phyloP scores from a whole-genome alignment of 2,113 vertebrate genomes.

The Ophthalmolycus amberensis region DNA sequence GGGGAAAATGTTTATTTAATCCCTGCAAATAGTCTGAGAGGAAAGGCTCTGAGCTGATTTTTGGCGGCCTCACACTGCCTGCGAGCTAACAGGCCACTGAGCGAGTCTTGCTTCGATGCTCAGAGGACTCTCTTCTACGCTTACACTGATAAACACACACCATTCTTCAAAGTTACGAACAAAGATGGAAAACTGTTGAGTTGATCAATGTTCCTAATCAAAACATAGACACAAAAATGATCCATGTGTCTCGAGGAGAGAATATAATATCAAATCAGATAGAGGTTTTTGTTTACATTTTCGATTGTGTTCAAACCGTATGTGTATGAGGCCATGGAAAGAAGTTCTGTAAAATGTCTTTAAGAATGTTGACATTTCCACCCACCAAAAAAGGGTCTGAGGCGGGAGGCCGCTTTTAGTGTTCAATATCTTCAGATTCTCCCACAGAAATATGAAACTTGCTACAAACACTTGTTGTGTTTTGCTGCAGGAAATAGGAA shows the following conservation, averaged over 20 bases:
- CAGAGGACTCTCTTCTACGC: not conserved
- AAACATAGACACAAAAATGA: not conserved
- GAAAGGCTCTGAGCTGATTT: conserved; percentile 3
- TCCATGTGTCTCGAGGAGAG: not conserved
- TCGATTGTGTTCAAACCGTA: not conserved
- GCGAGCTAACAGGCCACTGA: not conserved
- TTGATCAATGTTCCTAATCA: not conserved
- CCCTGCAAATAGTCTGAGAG: conserved; percentile 21
- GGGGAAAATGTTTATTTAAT: conserved; percentile 57
- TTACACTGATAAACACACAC: not conserved
- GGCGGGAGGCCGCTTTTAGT: not conserved
- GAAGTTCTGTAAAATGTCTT: conserved; percentile 1
- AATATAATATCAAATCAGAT: not conserved
- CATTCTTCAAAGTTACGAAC: too few species aligned
- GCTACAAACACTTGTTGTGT: not conserved
- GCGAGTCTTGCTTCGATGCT: not conserved
- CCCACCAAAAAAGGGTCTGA: not conserved
- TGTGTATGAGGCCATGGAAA: not conserved
- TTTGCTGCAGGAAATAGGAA: not conserved
- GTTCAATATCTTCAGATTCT: not conserved
- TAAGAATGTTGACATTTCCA: too few species aligned
- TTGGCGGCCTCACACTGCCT: not conserved
- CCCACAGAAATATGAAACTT: not conserved
- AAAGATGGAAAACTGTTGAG: not conserved
- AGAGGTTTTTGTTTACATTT: not conserved